Base-by-base conservation (phyloP, 2,113 vertebrate genomes). In the Gallinago undulata region DNA sequence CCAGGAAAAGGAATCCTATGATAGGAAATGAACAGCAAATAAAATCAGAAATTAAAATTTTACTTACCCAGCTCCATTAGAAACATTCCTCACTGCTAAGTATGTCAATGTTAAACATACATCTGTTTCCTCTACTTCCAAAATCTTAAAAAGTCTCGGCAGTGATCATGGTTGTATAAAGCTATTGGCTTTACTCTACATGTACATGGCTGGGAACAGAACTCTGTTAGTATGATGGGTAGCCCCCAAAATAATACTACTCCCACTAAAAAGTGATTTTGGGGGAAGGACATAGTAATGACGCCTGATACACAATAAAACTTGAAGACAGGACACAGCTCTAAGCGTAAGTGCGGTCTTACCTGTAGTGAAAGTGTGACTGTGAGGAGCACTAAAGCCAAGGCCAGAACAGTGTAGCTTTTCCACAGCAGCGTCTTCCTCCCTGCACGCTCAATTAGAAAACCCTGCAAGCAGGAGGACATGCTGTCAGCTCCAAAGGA, bases 331-430 rank as follows among this genome's bases (percentile, higher is more conserved):
- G 30, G 35, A 33, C 25, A 19, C 73, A 81, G 48, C 30, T 76
- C 16, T 75, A 51, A 43, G 23, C 8, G 0, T n/a, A 55, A 51
- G 27, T 13, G 47, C 55, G 25, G 19, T 63, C 96, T 97, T 94
- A 98, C 98, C 96, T 99, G 98, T 10, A 99, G 90, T 57, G 96
- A 97, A 68, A 99, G 96, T 0, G 98, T 98, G 83, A 98, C 31
- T 30, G 98, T 99, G 90, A 99, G 98, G 19, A 99, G 93, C 31
- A 87, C 94, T 68, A 98, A 96, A 5, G 93, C 68, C n/a, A 93
- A 70, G 37, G 98, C 94, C 98, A 98, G 98, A 22, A 93, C 80
- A 0, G 90, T 2, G 80, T 98, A 98, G 78, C 95, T 98, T 89
- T 95, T 95, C 95, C 98, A 93, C 13, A 99, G 57, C 87, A 99